Conservation (phyloP, 2,797 vertebrate species). For the Schizopygopsis pylzovi region DNA sequence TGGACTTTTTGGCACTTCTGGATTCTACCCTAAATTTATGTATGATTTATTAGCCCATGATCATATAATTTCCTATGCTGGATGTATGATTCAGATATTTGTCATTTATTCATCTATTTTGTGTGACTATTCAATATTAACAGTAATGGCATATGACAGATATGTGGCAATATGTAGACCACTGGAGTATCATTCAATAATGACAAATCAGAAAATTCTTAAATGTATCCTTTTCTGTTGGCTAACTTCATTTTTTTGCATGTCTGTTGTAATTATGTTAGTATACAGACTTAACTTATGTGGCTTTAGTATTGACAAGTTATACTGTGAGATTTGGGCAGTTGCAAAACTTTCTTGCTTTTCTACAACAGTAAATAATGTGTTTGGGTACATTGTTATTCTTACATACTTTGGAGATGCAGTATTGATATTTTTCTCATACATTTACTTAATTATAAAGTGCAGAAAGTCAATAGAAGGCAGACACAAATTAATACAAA, state of each 20-base stretch:
- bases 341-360: slow-evolving; percentile 40
- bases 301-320: slow-evolving; percentile 23
- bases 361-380: slow-evolving; percentile 38
- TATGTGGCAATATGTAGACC: slow-evolving; percentile 42
- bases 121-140: slow-evolving; percentile 29
- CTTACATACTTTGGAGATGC: slow-evolving; percentile 37
- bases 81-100: slow-evolving; percentile 43
- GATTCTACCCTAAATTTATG: slow-evolving; percentile 53
- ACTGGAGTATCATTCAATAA: slow-evolving; percentile 33
- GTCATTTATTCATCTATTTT: slow-evolving; percentile 21
- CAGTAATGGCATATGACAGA: slow-evolving; percentile 47
- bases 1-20: slow-evolving; percentile 57
- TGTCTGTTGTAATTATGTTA: neutral
- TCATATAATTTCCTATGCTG: slow-evolving; percentile 32
- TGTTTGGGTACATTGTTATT: slow-evolving; percentile 31
- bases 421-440: neutral
- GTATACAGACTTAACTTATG: slow-evolving; percentile 18
- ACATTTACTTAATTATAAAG: neutral
- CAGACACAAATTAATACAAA: neutral
- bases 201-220: slow-evolving; percentile 12
- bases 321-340: slow-evolving; percentile 50
- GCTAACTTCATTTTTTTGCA: slow-evolving; percentile 25
- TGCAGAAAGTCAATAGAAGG: neutral
- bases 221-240: slow-evolving; percentile 21
- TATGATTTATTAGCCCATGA: neutral